Conservation (phyloP, 2,888 invertebrate species). For the Mycalesis mineus region DNA sequence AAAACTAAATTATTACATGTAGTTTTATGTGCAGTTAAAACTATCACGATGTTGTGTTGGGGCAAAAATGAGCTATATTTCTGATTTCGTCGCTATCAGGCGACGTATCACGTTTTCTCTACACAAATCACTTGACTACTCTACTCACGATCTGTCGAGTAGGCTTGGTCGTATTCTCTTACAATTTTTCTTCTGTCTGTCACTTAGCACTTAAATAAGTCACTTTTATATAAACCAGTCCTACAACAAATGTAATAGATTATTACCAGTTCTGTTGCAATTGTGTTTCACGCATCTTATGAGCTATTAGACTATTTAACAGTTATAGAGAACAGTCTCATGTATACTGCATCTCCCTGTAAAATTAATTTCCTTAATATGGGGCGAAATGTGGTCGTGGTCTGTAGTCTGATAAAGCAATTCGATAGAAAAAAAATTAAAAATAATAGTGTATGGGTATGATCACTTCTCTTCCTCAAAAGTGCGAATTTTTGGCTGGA, state of each 20-base stretch:
- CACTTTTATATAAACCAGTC: too few species aligned
- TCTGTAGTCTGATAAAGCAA: neutral
- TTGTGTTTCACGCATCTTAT: constrained; percentile 1
- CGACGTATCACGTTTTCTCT: too few species aligned
- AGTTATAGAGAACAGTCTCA: neutral
- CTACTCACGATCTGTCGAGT: too few species aligned
- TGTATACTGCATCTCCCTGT: neutral
- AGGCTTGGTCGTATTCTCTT: too few species aligned
- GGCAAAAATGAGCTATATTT: too few species aligned
- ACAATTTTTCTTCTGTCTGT: neutral
- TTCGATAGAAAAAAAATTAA: neutral
- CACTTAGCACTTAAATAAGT: neutral
- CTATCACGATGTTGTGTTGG: too few species aligned
- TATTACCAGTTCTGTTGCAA: neutral
- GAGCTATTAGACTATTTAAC: neutral
- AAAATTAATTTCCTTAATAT: neutral
- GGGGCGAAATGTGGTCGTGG: neutral
- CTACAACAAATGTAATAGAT: too few species aligned
- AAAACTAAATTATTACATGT: too few species aligned
- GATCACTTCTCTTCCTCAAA: neutral
- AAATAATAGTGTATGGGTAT: neutral
- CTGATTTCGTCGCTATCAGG: too few species aligned
- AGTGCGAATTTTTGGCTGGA: neutral
- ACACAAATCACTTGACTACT: too few species aligned
- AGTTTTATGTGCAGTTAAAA: too few species aligned